Conservation (phyloP, 1,140 invertebrate genomes). For the Phthorimaea operculella region DNA sequence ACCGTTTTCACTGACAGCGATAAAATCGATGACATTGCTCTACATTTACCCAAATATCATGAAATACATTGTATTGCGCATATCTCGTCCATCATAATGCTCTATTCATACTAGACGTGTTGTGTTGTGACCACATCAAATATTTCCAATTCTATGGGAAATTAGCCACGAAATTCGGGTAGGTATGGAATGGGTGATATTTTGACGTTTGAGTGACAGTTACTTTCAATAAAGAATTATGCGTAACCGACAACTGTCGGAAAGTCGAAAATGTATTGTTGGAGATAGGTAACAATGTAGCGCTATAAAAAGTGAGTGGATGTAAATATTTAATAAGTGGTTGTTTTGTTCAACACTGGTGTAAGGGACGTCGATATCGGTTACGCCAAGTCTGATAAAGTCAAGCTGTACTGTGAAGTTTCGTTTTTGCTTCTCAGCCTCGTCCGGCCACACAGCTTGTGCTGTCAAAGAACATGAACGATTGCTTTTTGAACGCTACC, state of each 20-base stretch:
- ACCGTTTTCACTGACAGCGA: background rate
- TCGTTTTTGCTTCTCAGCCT: background rate
- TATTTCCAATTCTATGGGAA: constrained; percentile 37
- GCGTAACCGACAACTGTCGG: constrained; percentile 38
- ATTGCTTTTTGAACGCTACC: constrained; percentile 30
- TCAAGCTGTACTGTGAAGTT: background rate
- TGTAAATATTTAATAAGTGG: constrained; percentile 4
- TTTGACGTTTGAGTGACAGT: constrained; percentile 63
- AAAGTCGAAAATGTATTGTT: constrained; percentile 22
- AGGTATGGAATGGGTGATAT: constrained; percentile 31
- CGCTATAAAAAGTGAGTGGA: background rate
- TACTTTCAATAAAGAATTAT: constrained; percentile 56
- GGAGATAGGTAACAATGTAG: background rate
- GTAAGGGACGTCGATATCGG: background rate
- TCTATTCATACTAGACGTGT: constrained; percentile 4
- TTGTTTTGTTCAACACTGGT: background rate
- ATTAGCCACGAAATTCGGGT: constrained; percentile 38
- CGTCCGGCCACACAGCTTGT: constrained; percentile 23
- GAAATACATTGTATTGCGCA: background rate
- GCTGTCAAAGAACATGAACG: constrained; percentile 39
- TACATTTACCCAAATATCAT: background rate
- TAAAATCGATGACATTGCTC: background rate
- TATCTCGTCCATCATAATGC: background rate
- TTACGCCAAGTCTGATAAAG: too few relatives aligned
- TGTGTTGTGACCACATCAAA: constrained; percentile 30